Evolutionary conservation across 1,140 invertebrate species (phyloP), one percentile per base, ranked within the genome.

Genomic region (Cydia amplana): DNA sequence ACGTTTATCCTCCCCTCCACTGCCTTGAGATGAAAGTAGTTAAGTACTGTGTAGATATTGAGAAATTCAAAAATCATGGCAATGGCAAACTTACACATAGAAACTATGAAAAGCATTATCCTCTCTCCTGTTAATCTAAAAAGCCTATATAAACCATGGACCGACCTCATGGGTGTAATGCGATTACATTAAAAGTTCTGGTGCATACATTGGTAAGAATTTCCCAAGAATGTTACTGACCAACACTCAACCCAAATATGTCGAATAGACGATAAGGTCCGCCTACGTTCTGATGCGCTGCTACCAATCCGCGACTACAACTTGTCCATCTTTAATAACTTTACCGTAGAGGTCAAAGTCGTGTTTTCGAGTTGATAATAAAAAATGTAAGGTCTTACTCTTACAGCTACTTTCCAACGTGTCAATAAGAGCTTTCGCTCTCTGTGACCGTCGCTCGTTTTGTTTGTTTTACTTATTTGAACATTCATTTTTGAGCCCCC

Each of bases 341-440:
- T 18, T 55, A 46, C 4, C 32, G 75, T 77, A 78, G 75, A 23
- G 74, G 25, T 67, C 65, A 80, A 49, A 78, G 43, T 76, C 20
- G 72, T 74, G 32, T 70, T 70, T 36, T 18, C 36, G n/a, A 40
- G 32, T 20, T 70, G 65, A 23, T 70, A 40, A 43, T 73, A 55
- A 75, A 77, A 80, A 80, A 78, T 78, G 72, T 77, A 81, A 80
- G 80, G 67, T 81, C 81, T 80, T 78, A 74, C 74, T 43, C 51
- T 28, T 78, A 74, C 77, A 78, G 72, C 81, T 80, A 89, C 89
- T 91, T 91, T 91, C 89, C 84, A 90, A 87, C 89, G 81, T 87
- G 89, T 91, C 88, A 89, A 90, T 89, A 90, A 80, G 79, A 88
- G 87, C 89, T 91, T 91, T 91, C 89, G 89, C 88, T 91, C 89